These are phyloP conservation scores for Philantomba maxwellii DNA, from an alignment of 2,113 vertebrate genomes.

Conservation along the genomic window DNA sequence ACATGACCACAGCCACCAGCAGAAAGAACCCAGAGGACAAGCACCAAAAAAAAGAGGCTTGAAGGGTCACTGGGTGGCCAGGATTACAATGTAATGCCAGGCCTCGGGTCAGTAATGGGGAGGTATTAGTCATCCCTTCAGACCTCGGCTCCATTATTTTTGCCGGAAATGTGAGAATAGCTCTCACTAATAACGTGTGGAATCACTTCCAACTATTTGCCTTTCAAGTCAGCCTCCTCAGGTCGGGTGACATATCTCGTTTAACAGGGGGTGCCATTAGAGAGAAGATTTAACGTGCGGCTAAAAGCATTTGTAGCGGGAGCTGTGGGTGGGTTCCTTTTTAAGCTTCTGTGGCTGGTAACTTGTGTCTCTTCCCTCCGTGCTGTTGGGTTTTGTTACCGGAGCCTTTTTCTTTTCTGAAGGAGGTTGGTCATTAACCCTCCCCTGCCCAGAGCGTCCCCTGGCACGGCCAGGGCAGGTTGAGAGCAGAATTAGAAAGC, in stretches of 20 bases:
- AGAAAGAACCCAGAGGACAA: slow-evolving; percentile 46
- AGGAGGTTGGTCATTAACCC: slow-evolving; percentile 68
- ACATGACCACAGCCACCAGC: background rate
- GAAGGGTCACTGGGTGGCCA: slow-evolving; percentile 26
- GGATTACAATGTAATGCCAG: slow-evolving; percentile 51
- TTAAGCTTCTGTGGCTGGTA: slow-evolving; percentile 71
- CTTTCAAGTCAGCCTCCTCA: slow-evolving; percentile 75
- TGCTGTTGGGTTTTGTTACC: slow-evolving; percentile 61
- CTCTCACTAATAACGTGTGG: slow-evolving; percentile 72
- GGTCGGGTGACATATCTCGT: slow-evolving; percentile 75
- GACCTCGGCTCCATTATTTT: slow-evolving; percentile 72
- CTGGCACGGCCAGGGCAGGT: background rate
- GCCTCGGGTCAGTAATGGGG: slow-evolving; percentile 66
- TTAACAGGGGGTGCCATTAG: slow-evolving; percentile 76
- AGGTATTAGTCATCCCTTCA: slow-evolving; percentile 69
- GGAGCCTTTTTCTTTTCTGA: slow-evolving; percentile 54
- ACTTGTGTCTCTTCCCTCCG: slow-evolving; percentile 48
- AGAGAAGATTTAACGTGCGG: slow-evolving; percentile 69
- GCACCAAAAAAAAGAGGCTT: slow-evolving; percentile 26
- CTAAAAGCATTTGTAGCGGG: slow-evolving; percentile 73
- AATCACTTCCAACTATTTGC: slow-evolving; percentile 76
- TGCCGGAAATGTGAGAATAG: slow-evolving; percentile 72
- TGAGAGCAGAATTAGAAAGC: background rate
- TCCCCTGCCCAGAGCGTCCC: slow-evolving; percentile 32
- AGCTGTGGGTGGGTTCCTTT: slow-evolving; percentile 76